Percentiles rank a stretch among this genome's conserved stretches.
Evolutionary conservation across 35 echinoderm and acorn worm genomes (phyloP).

Genomic region (Apostichopus japonicus): DNA sequence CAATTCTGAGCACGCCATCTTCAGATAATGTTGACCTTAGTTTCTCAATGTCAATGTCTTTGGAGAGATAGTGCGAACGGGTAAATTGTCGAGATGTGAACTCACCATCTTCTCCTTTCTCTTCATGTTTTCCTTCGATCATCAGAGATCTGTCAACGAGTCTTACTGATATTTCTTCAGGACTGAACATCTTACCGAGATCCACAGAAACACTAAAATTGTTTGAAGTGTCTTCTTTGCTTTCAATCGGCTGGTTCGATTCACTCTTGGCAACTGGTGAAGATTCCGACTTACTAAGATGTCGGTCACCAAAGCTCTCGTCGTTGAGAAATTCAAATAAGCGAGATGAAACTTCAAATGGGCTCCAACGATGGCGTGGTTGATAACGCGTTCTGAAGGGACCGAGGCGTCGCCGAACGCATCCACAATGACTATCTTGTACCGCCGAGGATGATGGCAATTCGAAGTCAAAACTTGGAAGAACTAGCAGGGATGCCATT

Average conservation of each 20-base stretch:
- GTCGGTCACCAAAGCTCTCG: neutral
- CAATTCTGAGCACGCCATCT: constrained; percentile 18
- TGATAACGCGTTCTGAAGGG: no score
- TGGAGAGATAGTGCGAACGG: neutral
- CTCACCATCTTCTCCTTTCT: constrained; percentile 7
- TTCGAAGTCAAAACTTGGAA: no score
- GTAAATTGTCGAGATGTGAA: constrained; percentile 19
- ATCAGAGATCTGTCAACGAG: neutral
- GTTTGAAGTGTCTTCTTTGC: neutral
- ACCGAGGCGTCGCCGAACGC: no score
- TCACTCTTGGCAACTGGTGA: neutral
- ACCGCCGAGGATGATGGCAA: no score
- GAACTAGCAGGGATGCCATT: no score
- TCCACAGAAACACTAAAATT: neutral
- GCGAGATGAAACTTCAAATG: no score
- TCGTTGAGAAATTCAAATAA: no score
- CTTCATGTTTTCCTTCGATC: constrained; percentile 25
- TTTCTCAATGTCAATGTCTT: neutral
- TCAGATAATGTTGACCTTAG: neutral
- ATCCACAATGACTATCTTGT: no score
- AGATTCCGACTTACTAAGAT: neutral
- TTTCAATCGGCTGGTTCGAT: neutral
- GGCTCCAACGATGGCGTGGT: no score
- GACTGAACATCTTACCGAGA: neutral
- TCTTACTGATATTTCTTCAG: constrained; percentile 22